phyloP scores from a whole-genome alignment of 2,888 invertebrate genomes.

The Sphecodes monilicornis region DNA sequence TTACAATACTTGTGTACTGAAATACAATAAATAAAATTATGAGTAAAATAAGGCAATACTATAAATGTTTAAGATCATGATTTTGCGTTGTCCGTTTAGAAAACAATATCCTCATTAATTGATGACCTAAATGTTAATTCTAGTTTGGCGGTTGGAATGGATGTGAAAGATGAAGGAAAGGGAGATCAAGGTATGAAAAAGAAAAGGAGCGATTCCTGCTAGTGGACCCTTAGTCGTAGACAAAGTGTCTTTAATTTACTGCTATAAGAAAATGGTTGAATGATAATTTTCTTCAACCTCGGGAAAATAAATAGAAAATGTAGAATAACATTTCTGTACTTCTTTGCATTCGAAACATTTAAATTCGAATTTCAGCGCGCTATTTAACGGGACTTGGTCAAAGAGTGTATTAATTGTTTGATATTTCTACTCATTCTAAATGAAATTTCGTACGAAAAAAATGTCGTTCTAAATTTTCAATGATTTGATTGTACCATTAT shows the following conservation, averaged over 20 bases:
- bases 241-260: neutral
- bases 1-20: slow-evolving; percentile 40
- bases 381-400: neutral
- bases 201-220: neutral
- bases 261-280: neutral
- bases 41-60: slow-evolving; percentile 37
- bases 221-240: neutral
- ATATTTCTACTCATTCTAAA: neutral
- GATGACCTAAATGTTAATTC: slow-evolving; percentile 36
- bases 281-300: neutral
- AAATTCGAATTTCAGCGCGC: neutral
- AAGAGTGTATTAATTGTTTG: neutral
- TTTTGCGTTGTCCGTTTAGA: slow-evolving; percentile 24
- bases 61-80: slow-evolving; percentile 30
- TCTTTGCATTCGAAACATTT: neutral
- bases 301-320: neutral
- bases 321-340: neutral
- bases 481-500: neutral
- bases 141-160: slow-evolving; percentile 7
- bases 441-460: neutral
- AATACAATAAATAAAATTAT: slow-evolving; percentile 53
- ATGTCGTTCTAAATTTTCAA: neutral
- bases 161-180: neutral
- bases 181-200: neutral
- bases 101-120: slow-evolving; percentile 38